Base-by-base conservation (phyloP, 2,797 vertebrate species). In the Brotula barbata region DNA sequence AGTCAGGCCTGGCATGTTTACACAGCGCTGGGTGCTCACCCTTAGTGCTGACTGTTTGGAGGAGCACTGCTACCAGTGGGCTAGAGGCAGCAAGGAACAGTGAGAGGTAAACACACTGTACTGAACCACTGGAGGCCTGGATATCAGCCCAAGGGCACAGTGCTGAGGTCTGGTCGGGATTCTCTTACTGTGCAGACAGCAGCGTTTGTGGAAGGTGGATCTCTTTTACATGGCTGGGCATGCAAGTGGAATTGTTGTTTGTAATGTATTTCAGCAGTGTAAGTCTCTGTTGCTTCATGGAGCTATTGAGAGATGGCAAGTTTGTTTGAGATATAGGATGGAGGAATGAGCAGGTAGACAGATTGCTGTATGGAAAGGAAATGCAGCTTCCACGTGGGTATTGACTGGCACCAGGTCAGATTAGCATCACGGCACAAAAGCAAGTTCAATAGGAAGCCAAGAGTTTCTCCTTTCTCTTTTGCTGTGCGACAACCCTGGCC, bases 1-100 rank as follows among this genome's bases (percentile, higher is more conserved):
- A 91, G 88, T 89, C 89, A 85, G 88, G 89, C 89, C 88, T 80
- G 82, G 85, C 87, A 85, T 91, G 90, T 92, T 92, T 91, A 92
- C 90, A 87, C 87, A 91, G 87, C 71, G 73, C 84, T 77, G 83
- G 89, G 86, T 80, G 86, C 89, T 88, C 86, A 85, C 75, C 80
- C 84, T 87, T 89, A 88, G 90, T 87, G 85, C 78, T 54, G 85
- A 69, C 77, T 77, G 63, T 54, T 66, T 2, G 63, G 64, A 89
- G 89, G 90, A 92, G 91, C 70, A 69, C 82, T 66, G 85, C 84
- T 90, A 93, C 92, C 90, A 90, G 87, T n/a, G 85, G 86, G 81
- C 85, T 54, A 39, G 78, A 40, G 58, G 81, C 70, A 72, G 74
- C n/a, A n/a, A n/a, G n/a, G 71, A 75, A 60, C 61, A 61, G 78